A percentile compares a stretch with the other conserved stretches of the same genome.
Evolutionary conservation across 2,888 invertebrate species (phyloP).

Genomic region (Eilema sororculum): DNA sequence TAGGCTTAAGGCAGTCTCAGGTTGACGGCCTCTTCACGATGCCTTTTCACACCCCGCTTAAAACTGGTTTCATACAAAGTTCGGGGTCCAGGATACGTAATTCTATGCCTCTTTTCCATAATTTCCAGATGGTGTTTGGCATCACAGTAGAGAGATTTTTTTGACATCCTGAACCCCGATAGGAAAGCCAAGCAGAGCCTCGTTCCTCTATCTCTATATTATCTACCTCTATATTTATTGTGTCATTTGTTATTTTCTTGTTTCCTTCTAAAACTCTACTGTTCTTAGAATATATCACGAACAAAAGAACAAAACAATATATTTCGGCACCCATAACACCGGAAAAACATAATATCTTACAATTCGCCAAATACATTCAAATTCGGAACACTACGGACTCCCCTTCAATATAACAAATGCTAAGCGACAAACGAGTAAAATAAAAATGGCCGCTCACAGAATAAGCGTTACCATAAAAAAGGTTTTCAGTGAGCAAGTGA

Average conservation of each 20-base stretch:
- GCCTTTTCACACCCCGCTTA: no score
- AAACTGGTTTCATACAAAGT: no score
- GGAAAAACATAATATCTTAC: constrained; percentile 14
- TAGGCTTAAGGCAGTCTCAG: no score
- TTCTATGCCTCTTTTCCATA: no score
- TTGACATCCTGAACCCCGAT: no score
- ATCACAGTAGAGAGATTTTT: no score
- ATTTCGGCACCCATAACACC: constrained; percentile 9
- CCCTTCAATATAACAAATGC: constrained; percentile 62
- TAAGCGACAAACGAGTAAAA: constrained; percentile 79
- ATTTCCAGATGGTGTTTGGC: no score
- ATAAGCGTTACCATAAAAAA: constrained; percentile 86
- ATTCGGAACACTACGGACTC: constrained; percentile 30
- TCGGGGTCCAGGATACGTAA: no score
- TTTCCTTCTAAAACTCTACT: background rate
- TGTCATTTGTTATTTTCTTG: background rate
- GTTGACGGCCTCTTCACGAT: no score
- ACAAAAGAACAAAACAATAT: constrained; percentile 6
- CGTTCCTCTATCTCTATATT: no score
- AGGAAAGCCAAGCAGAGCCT: no score
- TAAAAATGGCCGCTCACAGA: constrained; percentile 81
- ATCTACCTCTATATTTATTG: no score
- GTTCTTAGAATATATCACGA: background rate
- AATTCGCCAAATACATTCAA: constrained; percentile 41
- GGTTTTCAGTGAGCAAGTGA: constrained; percentile 87